Conservation (phyloP, 2,888 invertebrate genomes). For the Hydrotaea diabolus region DNA sequence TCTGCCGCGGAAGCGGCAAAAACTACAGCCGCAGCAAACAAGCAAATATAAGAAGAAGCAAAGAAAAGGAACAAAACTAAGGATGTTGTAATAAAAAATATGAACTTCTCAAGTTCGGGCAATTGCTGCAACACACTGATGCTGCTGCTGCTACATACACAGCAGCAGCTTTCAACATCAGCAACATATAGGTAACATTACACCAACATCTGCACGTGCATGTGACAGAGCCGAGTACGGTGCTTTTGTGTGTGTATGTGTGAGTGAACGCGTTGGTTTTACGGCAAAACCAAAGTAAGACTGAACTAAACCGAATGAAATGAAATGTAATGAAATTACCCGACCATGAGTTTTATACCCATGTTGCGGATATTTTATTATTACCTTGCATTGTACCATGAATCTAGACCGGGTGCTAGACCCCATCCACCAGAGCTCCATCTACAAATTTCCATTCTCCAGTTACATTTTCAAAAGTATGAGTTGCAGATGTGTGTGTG, state of each 20-base stretch:
- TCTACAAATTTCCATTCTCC: no score
- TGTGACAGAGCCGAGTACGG: no score
- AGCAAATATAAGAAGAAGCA: constrained; percentile 13
- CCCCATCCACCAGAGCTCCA: no score
- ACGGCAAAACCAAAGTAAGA: background rate
- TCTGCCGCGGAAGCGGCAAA: constrained; percentile 19
- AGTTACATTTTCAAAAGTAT: constrained; percentile 23
- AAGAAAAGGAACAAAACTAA: constrained; percentile 30
- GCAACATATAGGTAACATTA: background rate
- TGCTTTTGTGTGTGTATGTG: background rate
- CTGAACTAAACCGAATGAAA: constrained; percentile 38
- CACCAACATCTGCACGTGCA: background rate
- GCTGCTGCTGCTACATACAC: no score
- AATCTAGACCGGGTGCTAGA: no score
- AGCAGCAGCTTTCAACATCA: constrained; percentile 3
- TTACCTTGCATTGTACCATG: constrained; percentile 51
- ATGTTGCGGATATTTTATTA: constrained; percentile 64
- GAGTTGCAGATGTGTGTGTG: background rate
- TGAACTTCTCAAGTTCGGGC: constrained; percentile 61
- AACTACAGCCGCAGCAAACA: background rate
- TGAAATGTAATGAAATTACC: constrained; percentile 61
- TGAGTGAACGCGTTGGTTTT: background rate
- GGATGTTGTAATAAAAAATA: constrained; percentile 51
- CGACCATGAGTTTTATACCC: constrained; percentile 54
- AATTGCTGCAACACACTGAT: constrained; percentile 36